Evolutionary conservation across 2,113 vertebrate genomes (phyloP).

Genomic region (Tragelaphus imberbis): DNA sequence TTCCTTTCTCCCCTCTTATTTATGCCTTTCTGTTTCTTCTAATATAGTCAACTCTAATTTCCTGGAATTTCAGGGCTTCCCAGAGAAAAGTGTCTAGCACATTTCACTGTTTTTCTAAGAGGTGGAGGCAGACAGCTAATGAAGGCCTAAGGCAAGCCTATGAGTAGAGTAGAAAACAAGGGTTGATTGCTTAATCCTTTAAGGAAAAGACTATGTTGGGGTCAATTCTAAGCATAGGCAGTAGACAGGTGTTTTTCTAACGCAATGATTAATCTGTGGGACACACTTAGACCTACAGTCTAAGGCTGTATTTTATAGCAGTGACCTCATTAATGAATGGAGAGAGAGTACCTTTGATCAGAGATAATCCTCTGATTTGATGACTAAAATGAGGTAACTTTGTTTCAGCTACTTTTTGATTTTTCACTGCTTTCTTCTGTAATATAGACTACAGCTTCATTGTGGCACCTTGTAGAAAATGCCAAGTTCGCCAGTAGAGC

Average conservation of each 20-base stretch:
- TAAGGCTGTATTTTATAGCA: background rate
- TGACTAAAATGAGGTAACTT: background rate
- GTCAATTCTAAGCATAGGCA: background rate
- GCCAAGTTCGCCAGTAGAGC: background rate
- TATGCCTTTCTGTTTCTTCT: background rate
- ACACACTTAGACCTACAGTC: background rate
- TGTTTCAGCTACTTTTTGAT: background rate
- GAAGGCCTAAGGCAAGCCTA: background rate
- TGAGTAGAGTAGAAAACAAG: background rate
- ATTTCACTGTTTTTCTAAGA: background rate
- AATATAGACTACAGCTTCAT: background rate
- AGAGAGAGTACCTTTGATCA: constrained; percentile 27
- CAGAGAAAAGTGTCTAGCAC: background rate
- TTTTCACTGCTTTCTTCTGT: background rate
- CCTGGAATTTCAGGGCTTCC: background rate
- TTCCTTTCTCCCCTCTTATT: background rate
- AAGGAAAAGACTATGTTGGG: background rate
- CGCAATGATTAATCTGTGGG: background rate
- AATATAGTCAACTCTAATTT: background rate
- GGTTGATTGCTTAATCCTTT: background rate
- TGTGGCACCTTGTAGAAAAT: constrained; percentile 19
- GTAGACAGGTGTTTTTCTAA: background rate
- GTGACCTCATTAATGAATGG: background rate
- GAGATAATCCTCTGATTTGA: background rate
- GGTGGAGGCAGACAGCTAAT: background rate